Evolutionary conservation across 2,113 vertebrate species (phyloP), one percentile per base, ranked within the genome.

Genomic region (Nannospalax galili): DNA sequence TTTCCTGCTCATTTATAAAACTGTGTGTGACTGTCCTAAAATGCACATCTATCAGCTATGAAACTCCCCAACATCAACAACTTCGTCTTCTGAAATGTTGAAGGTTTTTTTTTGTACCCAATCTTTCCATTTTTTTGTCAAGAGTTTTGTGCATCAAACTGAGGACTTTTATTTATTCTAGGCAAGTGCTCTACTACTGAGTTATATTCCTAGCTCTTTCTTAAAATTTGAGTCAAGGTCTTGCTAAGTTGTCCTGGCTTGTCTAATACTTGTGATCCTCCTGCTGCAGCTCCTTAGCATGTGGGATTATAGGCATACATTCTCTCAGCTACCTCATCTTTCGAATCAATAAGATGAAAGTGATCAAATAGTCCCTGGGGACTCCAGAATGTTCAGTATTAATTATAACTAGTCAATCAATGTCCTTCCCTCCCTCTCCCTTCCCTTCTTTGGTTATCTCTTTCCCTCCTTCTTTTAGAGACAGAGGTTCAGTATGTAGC

Each of bases 271-370:
- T 64, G 17, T 67, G 30, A 7, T 69, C 45, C 42, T 67, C 19
- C 11, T 84, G 30, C 19, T 19, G 45, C 30, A n/a, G 64, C 42
- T 48, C 82, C 11, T 48, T 35, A 60, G 19, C 35, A 84, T 37
- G 17, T 67, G 30, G 81, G 14, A 84, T 35, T 67, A 62, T 8
- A 84, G 42, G 42, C 42, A 48, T 64, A 42, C 64, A 69, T 10
- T 45, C 62, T 35, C 48, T 17, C 30, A 81, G 52, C 8, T 84
- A 32, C 19, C 11, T 65, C 64, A 77, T 73, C 84, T 96, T 96
- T 90, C 56, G 85, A 85, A 92, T 95, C n/a, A 96, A 67, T 8
- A 82, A 91, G 64, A 78, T 93, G 16, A 84, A 73, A 96, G 48
- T 35, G 6, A 72, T 22, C 72, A 84, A 85, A 60, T 10, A 79